These are phyloP conservation scores for Nephotettix cincticeps DNA, from an alignment of 1,140 invertebrate genomes.

Conservation along the genomic window DNA sequence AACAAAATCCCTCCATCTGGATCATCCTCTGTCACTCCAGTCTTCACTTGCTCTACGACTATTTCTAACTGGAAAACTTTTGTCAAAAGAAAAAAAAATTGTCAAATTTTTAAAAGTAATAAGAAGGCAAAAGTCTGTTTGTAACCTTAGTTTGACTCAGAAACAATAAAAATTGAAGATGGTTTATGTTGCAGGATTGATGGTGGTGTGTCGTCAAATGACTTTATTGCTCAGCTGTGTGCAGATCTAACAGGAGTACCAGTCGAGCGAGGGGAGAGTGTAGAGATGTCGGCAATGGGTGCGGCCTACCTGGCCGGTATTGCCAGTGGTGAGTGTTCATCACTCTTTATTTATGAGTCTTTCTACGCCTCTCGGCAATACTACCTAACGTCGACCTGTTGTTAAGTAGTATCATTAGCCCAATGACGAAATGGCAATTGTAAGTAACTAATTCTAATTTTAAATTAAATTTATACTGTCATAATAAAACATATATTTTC, in stretches of 20 bases:
- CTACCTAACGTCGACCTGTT: not conserved
- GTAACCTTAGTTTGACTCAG: no score
- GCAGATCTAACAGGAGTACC: constrained; percentile 72
- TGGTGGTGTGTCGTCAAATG: constrained; percentile 90
- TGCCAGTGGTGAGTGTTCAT: constrained; percentile 58
- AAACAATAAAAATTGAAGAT: no score
- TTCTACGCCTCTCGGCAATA: not conserved
- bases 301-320: constrained; percentile 81
- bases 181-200: constrained; percentile 74
- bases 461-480: not conserved
- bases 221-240: constrained; percentile 86
- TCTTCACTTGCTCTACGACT: no score
- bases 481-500: not conserved
- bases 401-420: not conserved
- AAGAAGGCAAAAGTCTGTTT: no score
- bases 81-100: no score
- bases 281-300: constrained; percentile 77
- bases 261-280: constrained; percentile 66
- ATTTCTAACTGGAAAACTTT: no score
- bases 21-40: no score
- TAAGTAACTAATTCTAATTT: not conserved
- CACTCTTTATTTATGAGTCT: not conserved
- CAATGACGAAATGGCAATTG: not conserved
- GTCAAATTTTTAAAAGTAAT: no score
- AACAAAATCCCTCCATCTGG: no score